These are phyloP conservation scores for Hyposoter dolosus DNA, from an alignment of 2,888 invertebrate species.

Conservation along the genomic window DNA sequence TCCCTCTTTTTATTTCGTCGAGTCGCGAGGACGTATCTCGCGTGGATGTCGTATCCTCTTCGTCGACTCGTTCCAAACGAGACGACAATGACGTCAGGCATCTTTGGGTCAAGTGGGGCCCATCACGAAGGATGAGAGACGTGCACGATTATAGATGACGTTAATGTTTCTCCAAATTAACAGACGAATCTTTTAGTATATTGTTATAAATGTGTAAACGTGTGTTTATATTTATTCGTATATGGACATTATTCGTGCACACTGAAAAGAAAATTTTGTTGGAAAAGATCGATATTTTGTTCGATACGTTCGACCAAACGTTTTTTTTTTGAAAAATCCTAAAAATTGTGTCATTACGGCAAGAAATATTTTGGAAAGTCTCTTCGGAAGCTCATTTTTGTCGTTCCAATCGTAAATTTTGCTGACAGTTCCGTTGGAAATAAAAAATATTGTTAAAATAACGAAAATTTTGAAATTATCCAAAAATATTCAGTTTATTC, in stretches of 20 bases:
- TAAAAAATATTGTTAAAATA: too few relatives aligned
- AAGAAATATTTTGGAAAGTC: too few relatives aligned
- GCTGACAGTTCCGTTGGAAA: too few relatives aligned
- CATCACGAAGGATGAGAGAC: conserved; percentile 73
- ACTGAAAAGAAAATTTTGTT: too few relatives aligned
- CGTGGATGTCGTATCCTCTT: conserved; percentile 25
- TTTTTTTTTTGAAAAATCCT: too few relatives aligned
- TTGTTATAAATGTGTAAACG: neutral
- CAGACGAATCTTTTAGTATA: conserved; percentile 54
- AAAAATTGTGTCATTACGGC: too few relatives aligned
- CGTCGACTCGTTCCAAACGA: conserved; percentile 22
- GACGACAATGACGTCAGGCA: conserved; percentile 75
- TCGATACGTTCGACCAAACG: too few relatives aligned
- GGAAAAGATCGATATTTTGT: too few relatives aligned
- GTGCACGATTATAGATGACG: conserved; percentile 51
- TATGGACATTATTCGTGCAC: neutral
- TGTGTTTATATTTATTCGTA: neutral
- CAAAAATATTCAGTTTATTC: too few relatives aligned
- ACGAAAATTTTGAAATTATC: too few relatives aligned
- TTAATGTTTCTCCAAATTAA: conserved; percentile 57
- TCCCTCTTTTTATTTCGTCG: conserved; percentile 16
- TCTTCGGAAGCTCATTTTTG: too few relatives aligned
- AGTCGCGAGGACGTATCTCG: conserved; percentile 41
- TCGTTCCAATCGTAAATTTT: too few relatives aligned
- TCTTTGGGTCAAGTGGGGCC: conserved; percentile 76